Base-by-base conservation (phyloP, 2,113 vertebrate species). In the Pycnonotus jocosus region DNA sequence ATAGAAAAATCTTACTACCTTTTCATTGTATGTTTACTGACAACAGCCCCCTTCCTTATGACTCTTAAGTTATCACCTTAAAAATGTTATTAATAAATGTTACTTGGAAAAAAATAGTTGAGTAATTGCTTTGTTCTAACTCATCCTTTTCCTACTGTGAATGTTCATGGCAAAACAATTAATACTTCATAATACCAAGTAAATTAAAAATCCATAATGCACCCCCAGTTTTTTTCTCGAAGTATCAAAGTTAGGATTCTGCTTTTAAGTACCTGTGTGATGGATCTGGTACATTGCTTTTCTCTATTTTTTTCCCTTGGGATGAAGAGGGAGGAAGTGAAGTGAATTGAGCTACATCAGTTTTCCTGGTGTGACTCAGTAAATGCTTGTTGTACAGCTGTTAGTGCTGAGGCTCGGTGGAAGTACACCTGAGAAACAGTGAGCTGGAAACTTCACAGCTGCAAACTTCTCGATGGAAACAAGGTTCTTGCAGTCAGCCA, bases 1-100 rank as follows among this genome's bases (percentile, higher is more conserved):
- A 70, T 91, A 82, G 69, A 82, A 95, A 89, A 94, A 88, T 91
- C 80, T 90, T 90, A 78, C 57, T 88, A 68, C 85, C 64, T 96
- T 93, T 94, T 93, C 68, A 71, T 69, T 96, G 82, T 94, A n/a
- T 81, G 72, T 93, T 94, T 96, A 97, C 94, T 97, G 92, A 97
- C 92, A 94, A 74, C 48, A 90, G n/a, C 47, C 64, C 87, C 76
- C 47, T 73, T 88, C 86, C 83, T 88, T 73, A 28, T 62, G 82
- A 74, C 60, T 95, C 79, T 86, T 95, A 95, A 97, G 88, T 97
- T 95, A 96, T 90, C 95, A 88, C 61, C 86, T 92, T 64, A 68
- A 94, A 80, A 81, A 90, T 86, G 92, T 95, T 95, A 89, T 96
- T 95, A 97, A 97, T 97, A 97, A 97, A 97, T 81, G 31, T 94